These are phyloP conservation scores for Parnassius orleans DNA, from an alignment of 2,888 invertebrate species.

Conservation along the genomic window DNA sequence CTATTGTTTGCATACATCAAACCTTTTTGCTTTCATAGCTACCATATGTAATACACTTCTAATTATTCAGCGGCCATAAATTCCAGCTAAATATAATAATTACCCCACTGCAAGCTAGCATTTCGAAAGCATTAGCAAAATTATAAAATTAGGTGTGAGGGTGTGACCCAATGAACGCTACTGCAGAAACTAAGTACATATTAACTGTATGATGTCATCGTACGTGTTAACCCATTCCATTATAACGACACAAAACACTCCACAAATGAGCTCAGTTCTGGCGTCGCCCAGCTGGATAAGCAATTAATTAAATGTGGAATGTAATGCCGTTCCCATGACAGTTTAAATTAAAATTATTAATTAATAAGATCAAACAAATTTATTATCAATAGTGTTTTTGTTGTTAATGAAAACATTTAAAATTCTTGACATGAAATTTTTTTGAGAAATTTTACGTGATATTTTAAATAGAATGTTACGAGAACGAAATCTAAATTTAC, in stretches of 20 bases:
- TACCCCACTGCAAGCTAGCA: background rate
- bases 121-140: conserved; percentile 1
- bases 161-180: conserved; percentile 3
- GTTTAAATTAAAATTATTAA: conserved; percentile 8
- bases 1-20: conserved; percentile 47
- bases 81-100: background rate
- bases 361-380: background rate
- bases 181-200: background rate
- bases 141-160: conserved; percentile 17
- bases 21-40: conserved; percentile 14
- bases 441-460: no score
- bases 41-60: conserved; percentile 11
- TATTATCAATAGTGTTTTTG: background rate
- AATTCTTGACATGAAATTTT: background rate
- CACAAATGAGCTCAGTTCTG: conserved; percentile 23
- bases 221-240: conserved; percentile 24
- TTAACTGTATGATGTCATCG: conserved; percentile 20
- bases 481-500: no score
- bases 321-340: conserved; percentile 16
- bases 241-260: conserved; percentile 26
- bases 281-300: conserved; percentile 21
- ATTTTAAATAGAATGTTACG: no score
- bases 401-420: no score
- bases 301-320: conserved; percentile 21
- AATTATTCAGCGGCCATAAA: conserved; percentile 12